phyloP scores from a whole-genome alignment of 2,888 invertebrate genomes.

The Chaetoderma sp. region DNA sequence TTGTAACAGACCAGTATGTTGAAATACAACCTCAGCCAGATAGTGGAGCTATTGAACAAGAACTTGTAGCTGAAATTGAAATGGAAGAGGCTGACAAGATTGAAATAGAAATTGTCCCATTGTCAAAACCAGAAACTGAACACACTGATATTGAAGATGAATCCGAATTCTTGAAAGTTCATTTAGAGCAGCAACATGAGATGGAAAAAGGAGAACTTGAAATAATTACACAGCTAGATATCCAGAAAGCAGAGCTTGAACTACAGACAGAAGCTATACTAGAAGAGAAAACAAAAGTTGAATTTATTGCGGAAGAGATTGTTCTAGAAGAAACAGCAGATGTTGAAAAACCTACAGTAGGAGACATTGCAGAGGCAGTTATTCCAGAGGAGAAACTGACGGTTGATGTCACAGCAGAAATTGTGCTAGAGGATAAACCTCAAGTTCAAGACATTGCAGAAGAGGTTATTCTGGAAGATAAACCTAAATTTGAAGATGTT shows the following conservation, averaged over 20 bases:
- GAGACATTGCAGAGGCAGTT: constrained; percentile 20
- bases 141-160: too few species aligned
- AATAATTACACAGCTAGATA: too few species aligned
- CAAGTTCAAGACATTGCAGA: too few species aligned
- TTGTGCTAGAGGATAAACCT: constrained; percentile 19
- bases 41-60: background rate
- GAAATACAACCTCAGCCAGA: background rate
- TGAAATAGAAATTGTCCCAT: constrained; percentile 25
- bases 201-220: too few species aligned
- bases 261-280: background rate
- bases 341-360: constrained; percentile 18
- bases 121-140: constrained; percentile 33
- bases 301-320: constrained; percentile 2
- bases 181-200: background rate
- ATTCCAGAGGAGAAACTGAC: constrained; percentile 7
- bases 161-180: constrained; percentile 9
- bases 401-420: constrained; percentile 14
- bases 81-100: too few species aligned
- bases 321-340: constrained; percentile 7
- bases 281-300: constrained; percentile 12
- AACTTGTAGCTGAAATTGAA: background rate
- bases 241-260: too few species aligned
- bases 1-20: background rate
- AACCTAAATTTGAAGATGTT: too few species aligned
- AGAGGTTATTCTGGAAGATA: too few species aligned